Percentiles rank a stretch among this genome's conserved stretches.
These are phyloP conservation scores for Phthorimaea operculella DNA, from an alignment of 1,140 invertebrate genomes.

Conservation along the genomic window DNA sequence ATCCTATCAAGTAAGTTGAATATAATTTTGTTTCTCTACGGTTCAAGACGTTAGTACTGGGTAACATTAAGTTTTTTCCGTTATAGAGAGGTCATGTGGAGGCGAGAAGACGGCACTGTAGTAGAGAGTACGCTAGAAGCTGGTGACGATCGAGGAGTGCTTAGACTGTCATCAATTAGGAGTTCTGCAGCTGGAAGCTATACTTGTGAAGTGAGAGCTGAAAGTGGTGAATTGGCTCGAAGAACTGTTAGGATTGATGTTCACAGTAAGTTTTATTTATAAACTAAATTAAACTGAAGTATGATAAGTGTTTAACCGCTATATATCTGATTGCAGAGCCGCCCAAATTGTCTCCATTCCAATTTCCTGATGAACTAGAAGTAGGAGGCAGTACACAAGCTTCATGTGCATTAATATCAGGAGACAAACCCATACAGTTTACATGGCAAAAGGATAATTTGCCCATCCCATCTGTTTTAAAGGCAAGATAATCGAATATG, in stretches of 20 bases:
- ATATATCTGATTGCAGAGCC: no score
- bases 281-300: no score
- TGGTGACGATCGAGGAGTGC: slow-evolving; percentile 43
- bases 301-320: no score
- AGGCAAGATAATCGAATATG: slow-evolving; percentile 24
- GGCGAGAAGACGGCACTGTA: slow-evolving; percentile 47
- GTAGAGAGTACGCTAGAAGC: slow-evolving; percentile 38
- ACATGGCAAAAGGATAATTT: slow-evolving; percentile 61
- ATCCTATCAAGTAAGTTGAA: slow-evolving; percentile 74
- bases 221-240: slow-evolving; percentile 54
- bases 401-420: slow-evolving; percentile 57
- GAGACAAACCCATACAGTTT: slow-evolving; percentile 62
- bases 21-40: background rate
- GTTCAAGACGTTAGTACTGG: background rate
- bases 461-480: slow-evolving; percentile 51
- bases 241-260: slow-evolving; percentile 56
- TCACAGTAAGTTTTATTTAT: slow-evolving; percentile 46
- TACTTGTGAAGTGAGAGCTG: slow-evolving; percentile 56
- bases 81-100: slow-evolving; percentile 58
- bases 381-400: slow-evolving; percentile 61
- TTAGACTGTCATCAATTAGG: slow-evolving; percentile 43
- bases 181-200: slow-evolving; percentile 46
- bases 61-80: slow-evolving; percentile 4
- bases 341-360: slow-evolving; percentile 54
- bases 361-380: slow-evolving; percentile 61